Evolutionary conservation across 2,888 invertebrate genomes (phyloP).

Genomic region (Phalera bucephala): DNA sequence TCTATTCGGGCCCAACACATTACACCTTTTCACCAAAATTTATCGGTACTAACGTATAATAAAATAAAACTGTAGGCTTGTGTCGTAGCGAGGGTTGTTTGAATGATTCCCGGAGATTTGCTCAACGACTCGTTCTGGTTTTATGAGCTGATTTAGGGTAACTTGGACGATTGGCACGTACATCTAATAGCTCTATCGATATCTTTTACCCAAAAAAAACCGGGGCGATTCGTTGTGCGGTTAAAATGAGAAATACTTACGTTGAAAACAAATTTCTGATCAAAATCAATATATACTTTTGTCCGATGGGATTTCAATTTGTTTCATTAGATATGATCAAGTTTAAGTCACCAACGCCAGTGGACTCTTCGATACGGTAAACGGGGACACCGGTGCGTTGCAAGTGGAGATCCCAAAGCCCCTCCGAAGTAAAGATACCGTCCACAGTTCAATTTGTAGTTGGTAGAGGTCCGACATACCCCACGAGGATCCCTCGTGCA

Average conservation of each 20-base stretch:
- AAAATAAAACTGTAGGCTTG: conserved; percentile 35
- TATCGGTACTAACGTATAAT: conserved; percentile 35
- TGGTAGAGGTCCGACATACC: too few species aligned
- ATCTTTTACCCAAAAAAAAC: conserved; percentile 35
- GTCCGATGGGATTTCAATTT: too few species aligned
- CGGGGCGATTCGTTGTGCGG: conserved; percentile 12
- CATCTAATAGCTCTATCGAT: conserved; percentile 53
- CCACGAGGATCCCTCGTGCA: too few species aligned
- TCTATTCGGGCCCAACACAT: conserved; percentile 16
- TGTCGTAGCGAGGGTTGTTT: conserved; percentile 27
- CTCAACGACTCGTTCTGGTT: conserved; percentile 35
- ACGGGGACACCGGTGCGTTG: too few species aligned
- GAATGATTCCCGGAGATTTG: conserved; percentile 47
- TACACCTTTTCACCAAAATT: conserved; percentile 27
- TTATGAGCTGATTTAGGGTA: conserved; percentile 59
- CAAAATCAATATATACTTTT: too few species aligned
- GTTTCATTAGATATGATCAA: too few species aligned
- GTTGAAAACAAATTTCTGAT: too few species aligned
- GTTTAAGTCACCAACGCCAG: too few species aligned
- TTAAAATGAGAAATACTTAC: conserved; percentile 3
- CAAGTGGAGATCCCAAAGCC: too few species aligned
- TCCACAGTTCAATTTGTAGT: too few species aligned
- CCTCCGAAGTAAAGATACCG: too few species aligned
- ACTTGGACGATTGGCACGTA: conserved; percentile 64
- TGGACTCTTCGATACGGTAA: too few species aligned